Evolutionary conservation across 1,140 invertebrate genomes (phyloP), one percentile per base, ranked within the genome.

Genomic region (Leptinotarsa defecta): DNA sequence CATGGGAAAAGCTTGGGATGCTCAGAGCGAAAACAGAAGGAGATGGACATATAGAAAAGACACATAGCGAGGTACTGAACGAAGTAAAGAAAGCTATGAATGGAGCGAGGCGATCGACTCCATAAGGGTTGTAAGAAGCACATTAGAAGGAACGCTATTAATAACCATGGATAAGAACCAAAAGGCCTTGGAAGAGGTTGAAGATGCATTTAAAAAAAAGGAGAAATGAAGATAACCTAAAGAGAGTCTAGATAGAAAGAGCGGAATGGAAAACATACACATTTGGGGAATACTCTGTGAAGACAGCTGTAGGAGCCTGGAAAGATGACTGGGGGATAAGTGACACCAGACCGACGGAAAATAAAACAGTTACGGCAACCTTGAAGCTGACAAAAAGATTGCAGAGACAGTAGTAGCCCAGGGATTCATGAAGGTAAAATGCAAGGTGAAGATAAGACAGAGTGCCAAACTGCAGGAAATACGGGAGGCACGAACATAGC

Each of bases 401-500:
- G 70, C 63, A 15, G 43, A 74, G 65, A 67, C 15, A 13, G 11
- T 80, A 3, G 2, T 74, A 15, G 11, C 49, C 3, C 13, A 15
- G 17, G 27, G 48, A 52, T 15, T 24, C 17, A 68, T 79, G 3
- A 71, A 70, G 22, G 70, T 79, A 49, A 74, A 74, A 17, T 79
- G 78, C 43, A 15, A 6, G 48, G 27, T 78, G 43, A 70, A 75
- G 24, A 67, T 75, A 15, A 80, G 77, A 43, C 1, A 62, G 74
- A 4, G 8, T 73, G 3, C 13, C 62, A 48, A 78, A 71, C 62
- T 80, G 79, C 17, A 64, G 4, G 20, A 77, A 57, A 57, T 78
- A 75, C 68, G 79, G 79, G 75, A 63, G 19, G 0, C 65, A 65
- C 11, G 76, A 69, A 15, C 79, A 80, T 57, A 68, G 0, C 13